Conservation (phyloP, 2,888 invertebrate genomes). For the Diaprepes abbreviatus region DNA sequence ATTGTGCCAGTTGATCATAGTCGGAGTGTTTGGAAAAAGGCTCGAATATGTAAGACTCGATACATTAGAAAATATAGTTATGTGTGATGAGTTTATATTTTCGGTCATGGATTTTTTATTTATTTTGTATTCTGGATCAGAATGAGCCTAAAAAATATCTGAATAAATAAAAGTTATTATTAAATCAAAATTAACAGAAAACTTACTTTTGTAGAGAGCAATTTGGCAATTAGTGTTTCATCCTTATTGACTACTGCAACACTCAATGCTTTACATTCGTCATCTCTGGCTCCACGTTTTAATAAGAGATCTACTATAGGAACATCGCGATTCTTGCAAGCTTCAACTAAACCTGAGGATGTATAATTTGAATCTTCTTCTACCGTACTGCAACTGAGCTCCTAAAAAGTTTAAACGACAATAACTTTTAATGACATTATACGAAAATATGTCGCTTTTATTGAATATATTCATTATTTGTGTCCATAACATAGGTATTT, state of each 20-base stretch:
- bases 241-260: conserved; percentile 83
- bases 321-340: conserved; percentile 77
- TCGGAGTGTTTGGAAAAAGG: conserved; percentile 86
- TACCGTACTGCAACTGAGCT: conserved; percentile 66
- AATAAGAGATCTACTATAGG: conserved; percentile 84
- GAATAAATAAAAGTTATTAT: too few species aligned
- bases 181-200: too few species aligned
- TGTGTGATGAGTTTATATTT: conserved; percentile 71
- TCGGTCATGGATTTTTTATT: conserved; percentile 89
- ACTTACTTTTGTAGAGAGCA: conserved; percentile 84
- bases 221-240: conserved; percentile 81
- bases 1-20: conserved; percentile 94
- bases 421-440: too few species aligned
- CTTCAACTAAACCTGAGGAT: conserved; percentile 77
- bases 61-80: conserved; percentile 70
- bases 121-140: conserved; percentile 93
- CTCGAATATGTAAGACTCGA: conserved; percentile 81
- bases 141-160: conserved; percentile 78
- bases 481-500: too few species aligned
- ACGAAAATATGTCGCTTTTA: too few species aligned
- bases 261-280: conserved; percentile 84
- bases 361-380: conserved; percentile 68
- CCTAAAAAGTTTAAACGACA: too few species aligned
- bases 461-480: too few species aligned
- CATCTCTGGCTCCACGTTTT: conserved; percentile 88